Evolutionary conservation across 53 echinoderm and acorn worm genomes (phyloP), one percentile per base, ranked within the genome.

Genomic region (Apostichopus leukothele): DNA sequence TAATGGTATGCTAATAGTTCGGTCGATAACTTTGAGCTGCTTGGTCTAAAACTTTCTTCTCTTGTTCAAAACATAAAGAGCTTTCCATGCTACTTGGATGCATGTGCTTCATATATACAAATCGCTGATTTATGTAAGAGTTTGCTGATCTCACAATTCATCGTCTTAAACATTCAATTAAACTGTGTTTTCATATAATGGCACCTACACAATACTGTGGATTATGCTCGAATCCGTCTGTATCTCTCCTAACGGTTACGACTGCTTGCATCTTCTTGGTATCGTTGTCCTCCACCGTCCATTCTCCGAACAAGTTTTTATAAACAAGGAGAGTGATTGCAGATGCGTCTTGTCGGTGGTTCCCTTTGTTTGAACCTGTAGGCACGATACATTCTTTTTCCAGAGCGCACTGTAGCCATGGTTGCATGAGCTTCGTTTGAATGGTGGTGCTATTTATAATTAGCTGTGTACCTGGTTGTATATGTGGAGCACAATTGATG

Each of bases 391-490:
- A 85, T 9, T 25, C 61, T 50, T 67, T 25, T 50, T 85, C 85
- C 63, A 85, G 50, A 10, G 85, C 85, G 66, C 85, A 85, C 39
- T 39, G 39, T 20, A 85, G 21, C 67, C 68, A 85, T n/a, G 85
- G 85, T 85, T 85, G 85, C 68, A 85, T 85, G 1, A 87, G 74
- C 57, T 87, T 87, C 8, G 19, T 87, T 22, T 87, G 87, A 51
- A 75, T 74, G 19, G 87, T 87, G 74, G 87, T 75, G 57, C 87
- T 87, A 60, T 87, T 87, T 52, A 75, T 14, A 25, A 87, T 87
- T 9, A 87, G 87, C 51, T 87, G 87, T 54, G 74, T 87, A 51
- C 87, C 87, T 54, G 87, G 53, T 51, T 87, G 87, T 21, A 87
- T 39, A 5, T 87, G 87, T 22, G 87, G 87, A 5, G 74, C 74